Base-by-base conservation (phyloP, 2,113 vertebrate genomes). In the Coptodon rendalli region DNA sequence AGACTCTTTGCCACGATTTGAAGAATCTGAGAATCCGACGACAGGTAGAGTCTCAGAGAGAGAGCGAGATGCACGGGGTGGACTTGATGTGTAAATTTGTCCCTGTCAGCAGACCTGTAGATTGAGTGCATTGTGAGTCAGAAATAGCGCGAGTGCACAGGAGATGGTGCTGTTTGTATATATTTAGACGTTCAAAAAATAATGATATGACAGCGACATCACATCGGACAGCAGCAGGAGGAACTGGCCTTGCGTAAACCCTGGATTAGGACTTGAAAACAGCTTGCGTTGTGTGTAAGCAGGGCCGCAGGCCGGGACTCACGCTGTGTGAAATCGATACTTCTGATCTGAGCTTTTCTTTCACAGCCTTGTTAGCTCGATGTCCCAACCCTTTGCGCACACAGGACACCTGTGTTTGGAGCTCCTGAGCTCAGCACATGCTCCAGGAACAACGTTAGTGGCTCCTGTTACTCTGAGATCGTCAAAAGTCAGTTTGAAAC, bases 61-160 rank as follows among this genome's bases (percentile, higher is more conserved):
- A 12, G 38, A 0, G 81, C 3, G 31, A 66, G 71, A 6, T 11
- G 4, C 81, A 9, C 52, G 52, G 38, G 82, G 80, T 11, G 84
- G 88, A 22, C 86, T 24, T 63, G 89, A 88, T 71, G 94, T 94
- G 92, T 96, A 95, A 95, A 96, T 95, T 78, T 94, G 94, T 94
- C 78, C 88, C 91, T 94, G 95, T 96, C 94, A 95, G 86, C 93
- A 29, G 63, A 63, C 19, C 13, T 29, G 73, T 9, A 91, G 95
- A 94, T 89, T 3, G 87, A 94, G 86, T 88, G 86, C 85, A 90
- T 87, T 84, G 81, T 94, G 87, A 83, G 84, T 93, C 90, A 48
- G 89, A 93, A 95, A 96, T 95, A 96, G 93, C 56, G n/a, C 71
- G 48, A 87, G 83, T 86, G 68, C 88, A 43, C 34, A 50, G 78